Evolutionary conservation across 2,113 vertebrate genomes (phyloP).

Genomic region (Syngnathoides biaculeatus): DNA sequence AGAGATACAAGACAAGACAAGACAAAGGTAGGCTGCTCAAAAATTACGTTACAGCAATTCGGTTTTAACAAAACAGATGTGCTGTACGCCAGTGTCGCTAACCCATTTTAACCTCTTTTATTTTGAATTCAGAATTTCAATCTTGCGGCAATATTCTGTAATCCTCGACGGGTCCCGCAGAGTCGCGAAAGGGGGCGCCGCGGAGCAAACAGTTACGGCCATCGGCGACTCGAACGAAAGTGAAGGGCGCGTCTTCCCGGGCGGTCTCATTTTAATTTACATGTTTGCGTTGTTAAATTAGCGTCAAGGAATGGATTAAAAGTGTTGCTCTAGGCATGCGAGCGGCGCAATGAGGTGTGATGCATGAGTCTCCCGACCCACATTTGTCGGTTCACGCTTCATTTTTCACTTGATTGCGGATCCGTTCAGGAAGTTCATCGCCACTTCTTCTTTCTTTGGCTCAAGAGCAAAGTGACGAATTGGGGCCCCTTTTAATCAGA

Average conservation of each 20-base stretch:
- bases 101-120: too few relatives aligned
- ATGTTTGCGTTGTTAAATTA: constrained; percentile 51
- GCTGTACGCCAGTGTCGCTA: too few relatives aligned
- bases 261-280: constrained; percentile 51
- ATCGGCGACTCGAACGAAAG: constrained; percentile 6
- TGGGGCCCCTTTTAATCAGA: constrained; percentile 33
- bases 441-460: constrained; percentile 31
- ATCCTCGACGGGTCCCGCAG: too few relatives aligned
- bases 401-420: constrained; percentile 45
- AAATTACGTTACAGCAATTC: too few relatives aligned
- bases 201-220: constrained; percentile 15
- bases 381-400: constrained; percentile 36
- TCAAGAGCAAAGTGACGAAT: constrained; percentile 19
- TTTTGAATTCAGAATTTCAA: too few relatives aligned
- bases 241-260: constrained; percentile 51
- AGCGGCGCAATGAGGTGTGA: constrained; percentile 34
- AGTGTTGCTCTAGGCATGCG: constrained; percentile 49
- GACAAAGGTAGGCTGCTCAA: too few relatives aligned
- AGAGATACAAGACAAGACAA: too few relatives aligned
- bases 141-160: too few relatives aligned
- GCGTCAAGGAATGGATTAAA: constrained; percentile 56
- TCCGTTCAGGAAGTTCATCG: constrained; percentile 51
- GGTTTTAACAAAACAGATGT: too few relatives aligned
- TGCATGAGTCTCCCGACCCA: constrained; percentile 48
- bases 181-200: not conserved